Conservation (phyloP, 1,140 invertebrate genomes). For the Ephestia elutella region DNA sequence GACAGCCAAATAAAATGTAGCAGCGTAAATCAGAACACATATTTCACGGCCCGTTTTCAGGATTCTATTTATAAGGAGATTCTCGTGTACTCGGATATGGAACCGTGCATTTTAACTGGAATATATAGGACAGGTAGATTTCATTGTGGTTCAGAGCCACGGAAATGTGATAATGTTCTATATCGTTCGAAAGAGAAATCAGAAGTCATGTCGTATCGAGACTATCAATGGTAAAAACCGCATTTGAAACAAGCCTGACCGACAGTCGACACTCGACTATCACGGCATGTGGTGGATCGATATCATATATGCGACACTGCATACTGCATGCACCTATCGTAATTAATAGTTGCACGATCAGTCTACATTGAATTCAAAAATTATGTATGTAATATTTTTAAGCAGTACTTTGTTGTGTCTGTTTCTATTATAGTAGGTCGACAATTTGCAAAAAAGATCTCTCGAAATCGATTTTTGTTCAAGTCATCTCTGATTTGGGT, state of each 20-base stretch:
- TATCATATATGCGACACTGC: not conserved
- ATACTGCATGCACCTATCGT: too few species aligned
- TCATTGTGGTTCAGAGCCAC: not conserved
- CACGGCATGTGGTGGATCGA: not conserved
- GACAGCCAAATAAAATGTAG: slow-evolving; percentile 1
- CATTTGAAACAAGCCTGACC: not conserved
- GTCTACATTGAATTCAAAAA: too few species aligned
- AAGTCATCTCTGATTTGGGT: too few species aligned
- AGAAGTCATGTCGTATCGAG: too few species aligned
- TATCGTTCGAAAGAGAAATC: too few species aligned
- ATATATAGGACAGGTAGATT: not conserved
- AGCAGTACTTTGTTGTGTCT: too few species aligned
- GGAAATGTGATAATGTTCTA: not conserved
- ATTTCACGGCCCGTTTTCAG: not conserved
- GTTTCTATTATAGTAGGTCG: too few species aligned
- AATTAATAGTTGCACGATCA: too few species aligned
- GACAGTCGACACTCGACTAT: not conserved
- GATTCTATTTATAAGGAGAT: not conserved
- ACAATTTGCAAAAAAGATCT: too few species aligned
- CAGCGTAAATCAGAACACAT: not conserved
- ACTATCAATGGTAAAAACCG: too few species aligned
- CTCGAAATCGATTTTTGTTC: too few species aligned
- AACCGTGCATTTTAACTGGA: not conserved
- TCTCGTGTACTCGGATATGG: not conserved
- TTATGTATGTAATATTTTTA: too few species aligned